Evolutionary conservation across 2,113 vertebrate genomes (phyloP).

Genomic region (Indicator maculatus): DNA sequence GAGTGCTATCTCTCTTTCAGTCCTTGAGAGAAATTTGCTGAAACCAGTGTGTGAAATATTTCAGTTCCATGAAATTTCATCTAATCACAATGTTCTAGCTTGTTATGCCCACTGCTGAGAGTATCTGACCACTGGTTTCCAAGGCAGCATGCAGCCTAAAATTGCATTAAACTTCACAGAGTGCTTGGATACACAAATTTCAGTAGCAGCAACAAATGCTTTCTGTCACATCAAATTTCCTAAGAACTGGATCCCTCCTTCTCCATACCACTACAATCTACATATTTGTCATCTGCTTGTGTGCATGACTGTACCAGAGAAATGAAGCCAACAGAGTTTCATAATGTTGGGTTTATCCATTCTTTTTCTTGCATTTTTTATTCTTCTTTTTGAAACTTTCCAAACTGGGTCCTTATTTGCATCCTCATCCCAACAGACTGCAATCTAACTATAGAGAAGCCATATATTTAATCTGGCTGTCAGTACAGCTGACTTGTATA

Average conservation of each 20-base stretch:
- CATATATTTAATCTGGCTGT: conserved; percentile 36
- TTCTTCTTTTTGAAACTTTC: background rate
- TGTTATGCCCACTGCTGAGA: conserved; percentile 46
- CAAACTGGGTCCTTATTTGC: background rate
- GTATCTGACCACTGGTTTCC: conserved; percentile 63
- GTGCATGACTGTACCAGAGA: background rate
- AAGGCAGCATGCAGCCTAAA: conserved; percentile 43
- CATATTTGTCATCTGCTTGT: background rate
- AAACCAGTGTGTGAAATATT: conserved; percentile 36
- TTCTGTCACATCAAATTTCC: conserved; percentile 39
- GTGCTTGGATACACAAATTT: conserved; percentile 38
- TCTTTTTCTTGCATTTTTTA: background rate
- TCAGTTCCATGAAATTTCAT: conserved; percentile 47
- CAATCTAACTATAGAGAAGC: conserved; percentile 12
- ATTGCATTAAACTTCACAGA: conserved; percentile 35
- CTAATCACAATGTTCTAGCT: conserved; percentile 58
- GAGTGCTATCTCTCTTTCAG: background rate
- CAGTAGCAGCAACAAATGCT: conserved; percentile 21
- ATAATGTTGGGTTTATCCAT: background rate
- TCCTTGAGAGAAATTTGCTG: conserved; percentile 16
- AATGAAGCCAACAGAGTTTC: background rate
- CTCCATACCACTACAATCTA: background rate
- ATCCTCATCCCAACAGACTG: background rate
- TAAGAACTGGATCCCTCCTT: background rate
- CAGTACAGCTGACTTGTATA: conserved; percentile 15